Percentiles rank a stretch among this genome's conserved stretches.
Conservation (phyloP, 2,113 vertebrate species). For the Cheilinus undulatus region DNA sequence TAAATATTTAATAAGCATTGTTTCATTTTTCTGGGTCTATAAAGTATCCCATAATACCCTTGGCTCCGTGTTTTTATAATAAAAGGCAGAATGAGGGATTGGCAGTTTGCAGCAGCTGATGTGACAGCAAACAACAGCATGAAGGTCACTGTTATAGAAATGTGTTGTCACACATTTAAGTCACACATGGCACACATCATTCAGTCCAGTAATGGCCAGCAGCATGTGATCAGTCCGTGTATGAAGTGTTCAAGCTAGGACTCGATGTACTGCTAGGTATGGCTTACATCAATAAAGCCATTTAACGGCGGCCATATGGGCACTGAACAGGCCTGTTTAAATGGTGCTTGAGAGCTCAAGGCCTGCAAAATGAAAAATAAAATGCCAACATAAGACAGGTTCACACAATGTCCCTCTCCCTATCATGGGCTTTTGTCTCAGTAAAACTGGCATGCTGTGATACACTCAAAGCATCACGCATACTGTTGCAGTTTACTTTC, state of each 20-base stretch:
- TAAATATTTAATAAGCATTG: slow-evolving; percentile 41
- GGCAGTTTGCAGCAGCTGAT: slow-evolving; percentile 50
- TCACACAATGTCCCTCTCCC: slow-evolving; percentile 34
- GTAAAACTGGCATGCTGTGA: slow-evolving; percentile 46
- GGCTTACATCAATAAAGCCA: background rate
- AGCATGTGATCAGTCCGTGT: slow-evolving; percentile 29
- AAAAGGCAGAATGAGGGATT: slow-evolving; percentile 65
- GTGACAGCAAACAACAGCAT: slow-evolving; percentile 47
- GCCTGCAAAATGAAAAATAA: slow-evolving; percentile 29
- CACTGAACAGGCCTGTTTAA: background rate
- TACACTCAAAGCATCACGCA: slow-evolving; percentile 40
- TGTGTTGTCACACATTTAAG: slow-evolving; percentile 25
- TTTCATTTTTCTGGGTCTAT: slow-evolving; percentile 47
- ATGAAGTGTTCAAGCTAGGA: slow-evolving; percentile 8
- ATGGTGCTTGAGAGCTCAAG: background rate
- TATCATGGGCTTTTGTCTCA: slow-evolving; percentile 1
- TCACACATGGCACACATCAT: slow-evolving; percentile 16
- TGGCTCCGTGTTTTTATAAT: slow-evolving; percentile 57
- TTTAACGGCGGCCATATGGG: background rate
- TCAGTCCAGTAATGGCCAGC: slow-evolving; percentile 34
- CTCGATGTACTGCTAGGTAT: background rate
- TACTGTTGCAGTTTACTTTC: slow-evolving; percentile 21
- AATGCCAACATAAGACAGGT: slow-evolving; percentile 20
- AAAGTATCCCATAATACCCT: slow-evolving; percentile 46
- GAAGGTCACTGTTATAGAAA: slow-evolving; percentile 66